Conservation (phyloP, 1,140 invertebrate genomes). For the Drosophila truncata region DNA sequence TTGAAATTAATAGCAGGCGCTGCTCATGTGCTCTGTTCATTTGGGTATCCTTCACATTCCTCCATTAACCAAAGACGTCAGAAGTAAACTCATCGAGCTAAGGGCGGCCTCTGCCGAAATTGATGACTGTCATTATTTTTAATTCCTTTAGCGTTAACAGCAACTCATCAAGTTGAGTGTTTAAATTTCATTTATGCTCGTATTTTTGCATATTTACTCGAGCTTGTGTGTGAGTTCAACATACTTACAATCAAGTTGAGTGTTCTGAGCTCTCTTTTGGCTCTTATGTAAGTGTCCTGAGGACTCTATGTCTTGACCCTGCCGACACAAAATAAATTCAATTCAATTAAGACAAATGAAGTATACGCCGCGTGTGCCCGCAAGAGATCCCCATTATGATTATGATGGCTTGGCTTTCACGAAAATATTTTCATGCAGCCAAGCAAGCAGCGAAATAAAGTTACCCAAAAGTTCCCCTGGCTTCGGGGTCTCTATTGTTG, state of each 20-base stretch:
- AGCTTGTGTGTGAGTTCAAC: constrained; percentile 2
- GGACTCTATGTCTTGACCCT: constrained; percentile 35
- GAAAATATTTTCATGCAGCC: constrained; percentile 29
- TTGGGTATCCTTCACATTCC: constrained; percentile 24
- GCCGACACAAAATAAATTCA: constrained; percentile 51
- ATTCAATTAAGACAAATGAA: constrained; percentile 66
- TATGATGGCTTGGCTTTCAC: constrained; percentile 31
- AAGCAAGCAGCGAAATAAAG: constrained; percentile 10
- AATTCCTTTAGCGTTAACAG: constrained; percentile 76
- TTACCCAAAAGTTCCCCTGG: constrained; percentile 22
- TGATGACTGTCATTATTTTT: constrained; percentile 77
- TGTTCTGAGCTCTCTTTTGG: constrained; percentile 37
- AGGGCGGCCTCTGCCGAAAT: constrained; percentile 43
- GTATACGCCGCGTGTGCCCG: constrained; percentile 44
- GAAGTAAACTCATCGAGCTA: constrained; percentile 33
- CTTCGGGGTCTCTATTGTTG: constrained; percentile 47
- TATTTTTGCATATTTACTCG: constrained; percentile 49
- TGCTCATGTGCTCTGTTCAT: constrained; percentile 34
- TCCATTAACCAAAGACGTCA: constrained; percentile 18
- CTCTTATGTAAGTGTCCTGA: constrained; percentile 21
- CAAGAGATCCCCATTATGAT: constrained; percentile 42
- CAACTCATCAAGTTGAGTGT: constrained; percentile 81
- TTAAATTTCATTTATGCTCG: constrained; percentile 74
- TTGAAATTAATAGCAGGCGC: constrained; percentile 65
- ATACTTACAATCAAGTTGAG: constrained; percentile 64